Base-by-base conservation (phyloP, 2,797 vertebrate species). In the Anguilla anguilla region DNA sequence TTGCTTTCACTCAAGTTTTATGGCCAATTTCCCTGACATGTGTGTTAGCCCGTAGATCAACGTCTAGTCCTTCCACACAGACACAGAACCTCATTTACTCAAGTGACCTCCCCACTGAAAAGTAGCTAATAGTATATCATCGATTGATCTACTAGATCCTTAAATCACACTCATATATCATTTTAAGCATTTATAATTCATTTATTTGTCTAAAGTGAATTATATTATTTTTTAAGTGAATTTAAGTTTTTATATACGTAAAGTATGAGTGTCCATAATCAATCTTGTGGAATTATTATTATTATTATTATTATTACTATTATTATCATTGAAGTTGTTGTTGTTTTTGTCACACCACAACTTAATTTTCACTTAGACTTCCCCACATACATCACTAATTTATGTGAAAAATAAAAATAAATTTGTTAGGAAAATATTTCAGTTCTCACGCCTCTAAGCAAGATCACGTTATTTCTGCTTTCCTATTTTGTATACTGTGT, bases 1-100 rank as follows among this genome's bases (percentile, higher is more conserved):
- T 81, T 81, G 39, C 49, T 49, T 49, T 49, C 39, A 46, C 77
- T 81, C 43, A 81, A 46, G 77, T 81, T 81, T 81, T 81, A 46
- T 49, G 39, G 17, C 6, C 19, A 46, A 25, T 81, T 46, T 81
- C 77, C 35, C 77, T 81, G 43, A 81, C 35, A 43, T 81, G 77
- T 81, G 72, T 39, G 72, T 19, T 77, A 19, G 11, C 72, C 11
- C 0, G 39, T 81, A 46, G 25, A 49, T 81, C 77, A 81, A 25
- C 49, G 43, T 81, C 43, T 77, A 19, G 72, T 77, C 77, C 49
- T 81, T 49, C 77, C 77, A 46, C 43, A 81, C 5, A 49, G 17
- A 49, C 39, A 81, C 17, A 49, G 43, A 39, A 25, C 35, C 39
- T 81, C 46, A 25, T 81, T 49, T 81, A 81, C 39, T 81, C 74